Percentiles rank a stretch among this genome's conserved stretches.
Conservation (phyloP, 1,140 invertebrate species). For the Calephelis nemesis region DNA sequence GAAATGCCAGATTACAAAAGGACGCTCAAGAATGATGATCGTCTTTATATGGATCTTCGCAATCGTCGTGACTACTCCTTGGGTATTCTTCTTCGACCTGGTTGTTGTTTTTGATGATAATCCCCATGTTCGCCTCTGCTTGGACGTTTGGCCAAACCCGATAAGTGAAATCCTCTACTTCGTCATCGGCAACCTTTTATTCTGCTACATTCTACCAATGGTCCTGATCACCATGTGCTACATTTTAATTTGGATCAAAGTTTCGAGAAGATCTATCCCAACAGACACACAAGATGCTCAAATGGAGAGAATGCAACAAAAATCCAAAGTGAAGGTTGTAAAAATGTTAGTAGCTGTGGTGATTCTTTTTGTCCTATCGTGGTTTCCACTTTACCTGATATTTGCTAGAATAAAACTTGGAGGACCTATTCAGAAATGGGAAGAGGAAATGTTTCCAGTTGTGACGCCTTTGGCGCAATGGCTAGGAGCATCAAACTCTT, state of each 20-base stretch:
- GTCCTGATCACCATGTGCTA: conserved; percentile 95
- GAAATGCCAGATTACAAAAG: conserved; percentile 93
- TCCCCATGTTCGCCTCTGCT: conserved; percentile 86
- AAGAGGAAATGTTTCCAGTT: conserved; percentile 89
- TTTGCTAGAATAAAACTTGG: conserved; percentile 93
- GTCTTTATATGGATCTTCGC: conserved; percentile 95
- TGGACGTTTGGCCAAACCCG: conserved; percentile 91
- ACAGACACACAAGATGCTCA: conserved; percentile 94
- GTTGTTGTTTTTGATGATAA: conserved; percentile 86
- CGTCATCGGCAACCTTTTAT: conserved; percentile 91
- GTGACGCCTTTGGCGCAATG: conserved; percentile 96
- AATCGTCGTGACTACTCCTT: conserved; percentile 90
- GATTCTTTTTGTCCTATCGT: conserved; percentile 95
- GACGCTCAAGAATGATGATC: conserved; percentile 91
- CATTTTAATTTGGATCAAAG: conserved; percentile 94
- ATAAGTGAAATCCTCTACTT: conserved; percentile 91
- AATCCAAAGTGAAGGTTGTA: conserved; percentile 95
- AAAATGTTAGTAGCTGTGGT: conserved; percentile 98
- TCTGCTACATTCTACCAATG: conserved; percentile 96
- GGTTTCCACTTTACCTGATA: conserved; percentile 96
- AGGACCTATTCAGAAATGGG: conserved; percentile 83
- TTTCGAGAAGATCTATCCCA: conserved; percentile 92
- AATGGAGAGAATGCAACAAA: conserved; percentile 94
- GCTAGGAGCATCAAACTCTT: conserved; percentile 97
- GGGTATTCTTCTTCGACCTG: conserved; percentile 93